Evolutionary conservation across 2,888 invertebrate genomes (phyloP).

Genomic region (Crocallis elinguaria): DNA sequence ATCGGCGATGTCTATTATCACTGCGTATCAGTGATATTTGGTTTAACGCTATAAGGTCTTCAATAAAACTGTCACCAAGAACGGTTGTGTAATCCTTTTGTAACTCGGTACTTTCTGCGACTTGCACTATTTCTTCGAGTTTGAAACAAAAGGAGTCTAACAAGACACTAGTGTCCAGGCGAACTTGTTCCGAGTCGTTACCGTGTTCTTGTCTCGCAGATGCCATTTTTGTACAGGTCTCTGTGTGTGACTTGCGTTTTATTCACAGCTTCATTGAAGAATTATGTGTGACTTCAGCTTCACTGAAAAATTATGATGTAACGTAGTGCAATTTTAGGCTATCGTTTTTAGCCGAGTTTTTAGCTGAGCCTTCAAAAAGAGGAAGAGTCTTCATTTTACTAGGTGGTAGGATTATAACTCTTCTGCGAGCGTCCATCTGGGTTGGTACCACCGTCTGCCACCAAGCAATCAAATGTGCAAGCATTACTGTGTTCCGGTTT

Average conservation of each 20-base stretch:
- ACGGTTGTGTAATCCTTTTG: not conserved
- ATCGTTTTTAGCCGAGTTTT: too few relatives aligned
- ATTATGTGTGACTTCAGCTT: not conserved
- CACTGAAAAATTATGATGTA: not conserved
- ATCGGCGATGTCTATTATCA: too few relatives aligned
- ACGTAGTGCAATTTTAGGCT: too few relatives aligned
- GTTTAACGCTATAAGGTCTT: too few relatives aligned
- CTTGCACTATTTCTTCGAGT: conserved; percentile 14
- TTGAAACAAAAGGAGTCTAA: conserved; percentile 38
- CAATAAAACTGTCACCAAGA: not conserved
- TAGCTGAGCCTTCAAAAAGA: too few relatives aligned
- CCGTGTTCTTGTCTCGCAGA: conserved; percentile 33
- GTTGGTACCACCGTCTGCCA: too few relatives aligned
- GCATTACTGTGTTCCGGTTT: too few relatives aligned
- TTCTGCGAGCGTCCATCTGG: too few relatives aligned
- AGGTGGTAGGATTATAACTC: too few relatives aligned
- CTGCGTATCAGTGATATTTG: too few relatives aligned
- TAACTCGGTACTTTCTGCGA: conserved; percentile 1
- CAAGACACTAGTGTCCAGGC: conserved; percentile 38
- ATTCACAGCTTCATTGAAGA: not conserved
- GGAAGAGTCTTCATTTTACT: too few relatives aligned
- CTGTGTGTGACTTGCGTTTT: not conserved
- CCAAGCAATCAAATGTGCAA: too few relatives aligned
- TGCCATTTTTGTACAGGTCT: conserved; percentile 20
- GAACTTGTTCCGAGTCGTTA: conserved; percentile 36